Conservation (phyloP, 2,888 invertebrate genomes). For the Ischnus inquisitorius region DNA sequence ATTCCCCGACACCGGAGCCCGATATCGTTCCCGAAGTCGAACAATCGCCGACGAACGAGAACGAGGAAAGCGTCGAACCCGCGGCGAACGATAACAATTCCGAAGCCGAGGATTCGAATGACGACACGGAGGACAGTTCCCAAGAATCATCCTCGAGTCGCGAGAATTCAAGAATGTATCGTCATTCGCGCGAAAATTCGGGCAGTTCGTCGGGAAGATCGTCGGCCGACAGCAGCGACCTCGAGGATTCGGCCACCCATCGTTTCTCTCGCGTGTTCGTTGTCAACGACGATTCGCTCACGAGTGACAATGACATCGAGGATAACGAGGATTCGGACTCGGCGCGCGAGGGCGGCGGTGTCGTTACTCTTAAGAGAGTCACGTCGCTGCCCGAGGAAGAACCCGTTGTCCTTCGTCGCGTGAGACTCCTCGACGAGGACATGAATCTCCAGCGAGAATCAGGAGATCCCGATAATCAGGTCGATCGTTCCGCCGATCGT, state of each 20-base stretch:
- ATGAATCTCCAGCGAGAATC: conserved; percentile 46
- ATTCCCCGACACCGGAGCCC: conserved; percentile 1
- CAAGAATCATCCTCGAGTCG: conserved; percentile 63
- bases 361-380: conserved; percentile 77
- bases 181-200: conserved; percentile 79
- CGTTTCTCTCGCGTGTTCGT: conserved; percentile 85
- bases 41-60: conserved; percentile 15
- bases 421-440: conserved; percentile 79
- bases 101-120: conserved; percentile 37
- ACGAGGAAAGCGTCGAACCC: conserved; percentile 15
- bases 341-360: conserved; percentile 73
- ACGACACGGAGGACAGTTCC: conserved; percentile 58
- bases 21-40: conserved; percentile 39
- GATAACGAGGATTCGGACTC: conserved; percentile 81
- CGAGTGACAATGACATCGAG: conserved; percentile 82
- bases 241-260: conserved; percentile 82
- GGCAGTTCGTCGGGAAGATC: conserved; percentile 83
- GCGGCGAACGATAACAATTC: conserved; percentile 6
- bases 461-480: conserved; percentile 45
- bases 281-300: conserved; percentile 83
- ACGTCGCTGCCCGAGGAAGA: conserved; percentile 76
- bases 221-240: conserved; percentile 83
- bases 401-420: conserved; percentile 80
- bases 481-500: conserved; percentile 35
- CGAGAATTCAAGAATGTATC: conserved; percentile 78